Conservation (phyloP, 2,113 vertebrate genomes). For the Corythornis madagascariensis region DNA sequence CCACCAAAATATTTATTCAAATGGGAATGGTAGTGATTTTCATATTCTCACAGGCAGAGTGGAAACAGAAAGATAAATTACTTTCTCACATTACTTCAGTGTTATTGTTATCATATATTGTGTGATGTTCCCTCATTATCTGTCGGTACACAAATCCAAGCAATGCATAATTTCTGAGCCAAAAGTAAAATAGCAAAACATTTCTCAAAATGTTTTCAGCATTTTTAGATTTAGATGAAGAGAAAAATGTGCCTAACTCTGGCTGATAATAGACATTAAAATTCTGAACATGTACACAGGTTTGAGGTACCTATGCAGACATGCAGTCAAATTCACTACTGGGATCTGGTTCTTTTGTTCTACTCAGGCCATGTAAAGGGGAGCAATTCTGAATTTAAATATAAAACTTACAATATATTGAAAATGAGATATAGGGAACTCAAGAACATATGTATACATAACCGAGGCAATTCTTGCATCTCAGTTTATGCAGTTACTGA, state of each 20-base stretch:
- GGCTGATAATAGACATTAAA: conserved; percentile 28
- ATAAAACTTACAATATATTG: too few relatives aligned
- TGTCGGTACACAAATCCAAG: conserved; percentile 64
- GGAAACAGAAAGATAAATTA: conserved; percentile 75
- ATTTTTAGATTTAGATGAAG: conserved; percentile 69
- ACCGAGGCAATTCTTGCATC: background rate
- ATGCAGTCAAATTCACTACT: background rate
- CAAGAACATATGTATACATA: background rate
- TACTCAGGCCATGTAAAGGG: background rate
- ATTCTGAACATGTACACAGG: conserved; percentile 38
- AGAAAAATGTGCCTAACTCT: conserved; percentile 38
- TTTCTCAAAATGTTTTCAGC: conserved; percentile 69
- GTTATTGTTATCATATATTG: conserved; percentile 71
- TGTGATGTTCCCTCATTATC: conserved; percentile 75
- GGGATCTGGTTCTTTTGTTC: background rate
- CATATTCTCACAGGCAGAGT: conserved; percentile 67
- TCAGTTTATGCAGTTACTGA: background rate
- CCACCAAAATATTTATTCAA: conserved; percentile 78
- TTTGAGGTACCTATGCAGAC: background rate
- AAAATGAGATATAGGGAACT: background rate
- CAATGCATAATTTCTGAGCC: conserved; percentile 71
- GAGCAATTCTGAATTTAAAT: background rate
- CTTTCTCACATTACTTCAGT: conserved; percentile 70
- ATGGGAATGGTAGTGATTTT: conserved; percentile 74
- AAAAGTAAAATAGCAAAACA: conserved; percentile 73